Percentiles rank a stretch among this genome's conserved stretches.
These are phyloP conservation scores for Carapus acus DNA, from an alignment of 2,797 vertebrate genomes.

Conservation along the genomic window DNA sequence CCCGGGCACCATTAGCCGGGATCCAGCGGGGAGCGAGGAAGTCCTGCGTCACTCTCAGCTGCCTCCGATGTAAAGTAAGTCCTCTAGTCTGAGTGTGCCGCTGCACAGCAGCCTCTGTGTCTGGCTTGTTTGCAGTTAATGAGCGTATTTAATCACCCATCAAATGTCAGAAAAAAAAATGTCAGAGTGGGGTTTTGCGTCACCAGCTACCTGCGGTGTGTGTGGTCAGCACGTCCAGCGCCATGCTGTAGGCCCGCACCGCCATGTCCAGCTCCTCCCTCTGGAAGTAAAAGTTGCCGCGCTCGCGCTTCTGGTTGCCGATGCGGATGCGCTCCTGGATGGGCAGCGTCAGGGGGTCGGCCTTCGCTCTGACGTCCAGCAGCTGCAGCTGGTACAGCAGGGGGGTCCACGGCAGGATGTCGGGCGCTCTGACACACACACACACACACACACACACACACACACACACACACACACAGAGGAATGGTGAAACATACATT, in stretches of 20 bases:
- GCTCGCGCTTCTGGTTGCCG: slow-evolving; percentile 79
- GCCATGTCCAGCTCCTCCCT: slow-evolving; percentile 76
- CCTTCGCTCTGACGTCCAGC: slow-evolving; percentile 71
- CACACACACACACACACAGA: too few relatives aligned
- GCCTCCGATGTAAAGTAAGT: not conserved
- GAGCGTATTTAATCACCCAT: too few relatives aligned
- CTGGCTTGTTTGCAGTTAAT: too few relatives aligned
- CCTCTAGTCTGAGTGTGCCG: not conserved
- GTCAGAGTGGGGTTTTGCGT: slow-evolving; percentile 8
- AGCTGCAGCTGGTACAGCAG: slow-evolving; percentile 83
- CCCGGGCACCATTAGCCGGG: slow-evolving; percentile 52
- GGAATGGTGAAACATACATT: too few relatives aligned
- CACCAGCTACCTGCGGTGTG: slow-evolving; percentile 54
- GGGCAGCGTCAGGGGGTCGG: slow-evolving; percentile 64
- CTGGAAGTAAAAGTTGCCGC: slow-evolving; percentile 82
- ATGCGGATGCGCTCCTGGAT: slow-evolving; percentile 74
- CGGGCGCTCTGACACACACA: slow-evolving; percentile 73
- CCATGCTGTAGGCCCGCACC: slow-evolving; percentile 75
- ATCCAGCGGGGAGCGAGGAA: slow-evolving; percentile 21
- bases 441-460: slow-evolving; percentile 3
- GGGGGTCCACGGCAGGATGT: slow-evolving; percentile 79
- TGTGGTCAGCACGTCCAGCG: slow-evolving; percentile 74
- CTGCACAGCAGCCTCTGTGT: slow-evolving; percentile 3
- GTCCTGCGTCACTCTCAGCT: slow-evolving; percentile 22
- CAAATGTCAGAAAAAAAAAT: too few relatives aligned